Evolutionary conservation across 2,797 vertebrate species (phyloP).

Genomic region (Macropus fuliginosus): DNA sequence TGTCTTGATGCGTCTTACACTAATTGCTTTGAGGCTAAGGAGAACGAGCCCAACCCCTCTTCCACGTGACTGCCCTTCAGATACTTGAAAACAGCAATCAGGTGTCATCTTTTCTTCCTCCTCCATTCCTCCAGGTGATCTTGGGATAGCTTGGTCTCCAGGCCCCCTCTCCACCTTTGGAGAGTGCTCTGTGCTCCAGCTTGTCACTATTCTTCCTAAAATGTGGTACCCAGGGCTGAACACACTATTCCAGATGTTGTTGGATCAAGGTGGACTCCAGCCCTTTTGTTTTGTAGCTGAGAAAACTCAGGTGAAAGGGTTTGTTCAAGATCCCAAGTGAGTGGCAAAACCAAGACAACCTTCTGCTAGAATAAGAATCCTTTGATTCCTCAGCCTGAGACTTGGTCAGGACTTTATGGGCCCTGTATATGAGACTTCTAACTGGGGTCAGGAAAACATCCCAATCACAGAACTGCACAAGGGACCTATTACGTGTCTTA

Average conservation of each 20-base stretch:
- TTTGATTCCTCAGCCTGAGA: not conserved
- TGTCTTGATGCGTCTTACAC: not conserved
- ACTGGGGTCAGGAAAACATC: not conserved
- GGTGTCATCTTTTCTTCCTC: not conserved
- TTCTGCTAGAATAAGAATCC: not conserved
- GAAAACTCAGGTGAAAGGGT: not conserved
- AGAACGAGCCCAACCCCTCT: not conserved
- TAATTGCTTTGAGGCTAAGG: not conserved
- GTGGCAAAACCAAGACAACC: not conserved
- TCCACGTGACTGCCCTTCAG: not conserved
- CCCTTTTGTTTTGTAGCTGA: not conserved
- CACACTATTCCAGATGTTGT: not conserved
- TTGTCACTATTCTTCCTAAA: not conserved
- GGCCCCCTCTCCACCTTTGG: not conserved
- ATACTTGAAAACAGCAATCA: not conserved
- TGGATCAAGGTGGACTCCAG: not conserved
- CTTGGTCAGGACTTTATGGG: not conserved
- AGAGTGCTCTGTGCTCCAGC: not conserved
- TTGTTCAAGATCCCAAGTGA: not conserved
- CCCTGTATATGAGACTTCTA: not conserved
- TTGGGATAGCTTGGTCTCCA: not conserved
- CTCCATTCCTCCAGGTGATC: not conserved
- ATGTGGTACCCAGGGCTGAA: not conserved
- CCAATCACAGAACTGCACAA: not conserved
- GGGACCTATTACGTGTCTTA: conserved; percentile 80